These are phyloP conservation scores for Ianthella basta DNA, from an alignment of 37 sponge, comb jelly and placozoan genomes.

Conservation along the genomic window DNA sequence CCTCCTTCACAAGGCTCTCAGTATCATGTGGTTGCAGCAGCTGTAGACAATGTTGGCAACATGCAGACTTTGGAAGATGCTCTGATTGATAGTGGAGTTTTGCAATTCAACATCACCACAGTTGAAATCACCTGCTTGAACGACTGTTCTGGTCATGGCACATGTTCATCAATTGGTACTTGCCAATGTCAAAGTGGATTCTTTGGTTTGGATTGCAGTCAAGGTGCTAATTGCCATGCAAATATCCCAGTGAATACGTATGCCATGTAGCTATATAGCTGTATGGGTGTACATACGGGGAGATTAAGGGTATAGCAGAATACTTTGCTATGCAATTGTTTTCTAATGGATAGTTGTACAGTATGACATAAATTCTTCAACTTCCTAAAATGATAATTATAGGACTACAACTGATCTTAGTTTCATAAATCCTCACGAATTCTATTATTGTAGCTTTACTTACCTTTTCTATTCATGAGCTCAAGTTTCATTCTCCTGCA, in stretches of 20 bases:
- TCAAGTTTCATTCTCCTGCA: not conserved
- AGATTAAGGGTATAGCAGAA: too few relatives aligned
- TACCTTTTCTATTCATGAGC: too few relatives aligned
- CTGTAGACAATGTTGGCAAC: slow-evolving; percentile 30
- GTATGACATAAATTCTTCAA: not conserved
- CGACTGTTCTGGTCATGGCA: slow-evolving; percentile 8
- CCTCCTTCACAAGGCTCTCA: not conserved
- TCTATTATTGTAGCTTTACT: too few relatives aligned
- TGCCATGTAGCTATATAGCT: too few relatives aligned
- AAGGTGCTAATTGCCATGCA: too few relatives aligned
- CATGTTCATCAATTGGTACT: slow-evolving; percentile 10
- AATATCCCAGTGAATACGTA: too few relatives aligned
- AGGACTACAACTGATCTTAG: too few relatives aligned
- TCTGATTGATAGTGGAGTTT: not conserved
- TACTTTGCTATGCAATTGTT: too few relatives aligned
- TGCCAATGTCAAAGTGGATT: slow-evolving; percentile 12
- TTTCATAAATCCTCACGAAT: too few relatives aligned
- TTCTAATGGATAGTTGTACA: too few relatives aligned
- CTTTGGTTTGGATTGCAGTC: slow-evolving; percentile 28
- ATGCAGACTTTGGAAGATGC: not conserved
- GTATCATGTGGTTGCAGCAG: slow-evolving; percentile 15
- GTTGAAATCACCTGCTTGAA: slow-evolving; percentile 2
- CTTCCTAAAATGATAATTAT: not conserved
- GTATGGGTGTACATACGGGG: too few relatives aligned
- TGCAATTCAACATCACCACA: not conserved